Evolutionary conservation across 2,888 invertebrate species (phyloP), one percentile per base, ranked within the genome.

Genomic region (Nomada hirtipes): DNA sequence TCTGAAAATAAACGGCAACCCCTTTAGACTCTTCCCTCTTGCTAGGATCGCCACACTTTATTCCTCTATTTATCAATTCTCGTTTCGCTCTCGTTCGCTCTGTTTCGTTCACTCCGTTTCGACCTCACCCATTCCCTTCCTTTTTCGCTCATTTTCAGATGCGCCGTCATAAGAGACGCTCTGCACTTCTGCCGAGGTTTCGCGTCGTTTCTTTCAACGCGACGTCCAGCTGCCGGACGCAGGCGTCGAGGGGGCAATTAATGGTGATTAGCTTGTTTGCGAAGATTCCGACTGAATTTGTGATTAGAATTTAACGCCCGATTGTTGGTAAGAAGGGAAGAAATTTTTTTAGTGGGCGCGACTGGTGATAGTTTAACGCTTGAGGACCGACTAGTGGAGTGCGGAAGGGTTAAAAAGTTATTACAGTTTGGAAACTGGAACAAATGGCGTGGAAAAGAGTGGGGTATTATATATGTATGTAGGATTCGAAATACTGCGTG

Each of bases 1-100:
- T 96, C 96, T 96, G 94, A 83, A 95, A 95, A 86, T 90, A 89
- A 89, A 89, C 88, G 86, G 76, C 83, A 85, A 89, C 84, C 88
- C 87, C 87, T 82, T 86, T 79, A 89, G 81, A 88, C 85, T 65
- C 79, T 82, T 84, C 73, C 86, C 76, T 79, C 73, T 61, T 68
- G 36, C 79, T 29, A 53, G 60, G 36, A 55, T 50, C 42, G 36
- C 36, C 0, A 29, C 61, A 72, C 67, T 72, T 68, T 82, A 71
- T 75, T 69, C 53, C 44, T 76, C 2, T 53, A 13, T 64, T 15
- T 53, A 57, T 69, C 68, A 59, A 20, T n/a, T 44, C 18, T 61
- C 44, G 29, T n/a, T 47, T 53, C 36, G 20, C 55, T 36, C 29
- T n/a, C 20, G 44, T 50, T 50, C 55, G 2, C 29, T 65, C 3